These are phyloP conservation scores for Melangyna quadrimaculata DNA, from an alignment of 2,888 invertebrate genomes.

Conservation along the genomic window DNA sequence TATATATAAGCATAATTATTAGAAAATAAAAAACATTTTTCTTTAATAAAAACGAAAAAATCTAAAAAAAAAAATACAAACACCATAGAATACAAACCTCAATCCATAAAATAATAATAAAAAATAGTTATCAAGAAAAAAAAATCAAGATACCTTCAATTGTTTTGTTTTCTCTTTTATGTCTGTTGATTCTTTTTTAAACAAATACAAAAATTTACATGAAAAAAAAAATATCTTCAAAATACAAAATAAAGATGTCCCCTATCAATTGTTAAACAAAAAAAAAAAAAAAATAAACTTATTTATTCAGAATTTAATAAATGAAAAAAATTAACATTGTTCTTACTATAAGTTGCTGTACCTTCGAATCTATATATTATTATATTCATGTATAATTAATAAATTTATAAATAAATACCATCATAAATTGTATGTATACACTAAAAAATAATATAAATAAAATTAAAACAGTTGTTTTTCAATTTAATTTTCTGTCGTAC, in stretches of 20 bases:
- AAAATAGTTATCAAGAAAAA: conserved; percentile 31
- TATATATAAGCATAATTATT: background rate
- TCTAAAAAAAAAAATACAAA: conserved; percentile 2
- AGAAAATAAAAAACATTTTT: background rate
- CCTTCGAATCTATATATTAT: conserved; percentile 58
- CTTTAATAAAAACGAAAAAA: background rate
- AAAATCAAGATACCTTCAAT: conserved; percentile 33
- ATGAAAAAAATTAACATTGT: conserved; percentile 39
- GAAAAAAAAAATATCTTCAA: conserved; percentile 31
- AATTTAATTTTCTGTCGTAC: conserved; percentile 54
- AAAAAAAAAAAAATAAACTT: conserved; percentile 43
- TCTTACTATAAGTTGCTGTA: conserved; percentile 71
- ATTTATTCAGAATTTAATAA: conserved; percentile 53
- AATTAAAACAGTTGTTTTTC: background rate
- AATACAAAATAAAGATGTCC: conserved; percentile 35
- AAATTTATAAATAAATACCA: conserved; percentile 11
- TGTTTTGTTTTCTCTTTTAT: conserved; percentile 57
- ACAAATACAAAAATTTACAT: conserved; percentile 24
- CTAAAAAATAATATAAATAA: conserved; percentile 16
- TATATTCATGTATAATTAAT: conserved; percentile 57
- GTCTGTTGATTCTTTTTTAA: conserved; percentile 65
- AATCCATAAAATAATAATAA: conserved; percentile 7
- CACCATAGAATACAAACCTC: conserved; percentile 62
- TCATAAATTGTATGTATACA: conserved; percentile 23
- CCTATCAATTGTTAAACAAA: conserved; percentile 63